phyloP scores from a whole-genome alignment of 1,140 invertebrate genomes.

The Wasmannia auropunctata region DNA sequence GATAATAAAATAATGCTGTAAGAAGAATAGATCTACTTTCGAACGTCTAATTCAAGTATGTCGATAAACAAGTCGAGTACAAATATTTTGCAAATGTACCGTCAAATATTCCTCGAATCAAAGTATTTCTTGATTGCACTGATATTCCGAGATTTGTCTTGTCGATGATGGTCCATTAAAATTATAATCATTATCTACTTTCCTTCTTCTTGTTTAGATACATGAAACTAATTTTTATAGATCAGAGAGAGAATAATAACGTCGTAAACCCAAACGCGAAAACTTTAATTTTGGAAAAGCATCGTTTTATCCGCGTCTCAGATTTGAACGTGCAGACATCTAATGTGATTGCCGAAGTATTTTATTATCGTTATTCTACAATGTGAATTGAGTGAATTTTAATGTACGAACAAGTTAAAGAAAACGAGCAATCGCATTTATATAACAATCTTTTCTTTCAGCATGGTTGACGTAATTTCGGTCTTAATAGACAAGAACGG shows the following conservation, averaged over 20 bases:
- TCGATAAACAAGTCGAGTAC: neutral
- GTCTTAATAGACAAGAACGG: neutral
- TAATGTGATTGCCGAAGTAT: conserved; percentile 43
- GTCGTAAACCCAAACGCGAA: conserved; percentile 46
- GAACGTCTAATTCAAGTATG: neutral
- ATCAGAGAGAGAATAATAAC: neutral
- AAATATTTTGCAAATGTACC: neutral
- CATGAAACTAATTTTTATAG: neutral
- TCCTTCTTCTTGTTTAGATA: conserved; percentile 43
- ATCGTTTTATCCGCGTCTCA: conserved; percentile 23
- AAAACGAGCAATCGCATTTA: neutral
- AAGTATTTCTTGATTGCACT: neutral
- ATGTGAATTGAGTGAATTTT: conserved; percentile 56
- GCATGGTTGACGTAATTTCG: neutral
- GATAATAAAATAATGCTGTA: neutral
- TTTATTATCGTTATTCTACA: conserved; percentile 35
- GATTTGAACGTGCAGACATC: neutral
- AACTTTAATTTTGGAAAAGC: conserved; percentile 59
- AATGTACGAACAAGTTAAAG: neutral
- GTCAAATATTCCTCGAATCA: neutral
- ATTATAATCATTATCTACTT: neutral
- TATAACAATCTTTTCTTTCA: neutral
- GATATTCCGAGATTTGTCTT: neutral
- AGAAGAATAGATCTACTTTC: neutral
- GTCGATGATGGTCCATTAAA: neutral